Evolutionary conservation across 2,888 invertebrate species (phyloP).

Genomic region (Theretra japonica): DNA sequence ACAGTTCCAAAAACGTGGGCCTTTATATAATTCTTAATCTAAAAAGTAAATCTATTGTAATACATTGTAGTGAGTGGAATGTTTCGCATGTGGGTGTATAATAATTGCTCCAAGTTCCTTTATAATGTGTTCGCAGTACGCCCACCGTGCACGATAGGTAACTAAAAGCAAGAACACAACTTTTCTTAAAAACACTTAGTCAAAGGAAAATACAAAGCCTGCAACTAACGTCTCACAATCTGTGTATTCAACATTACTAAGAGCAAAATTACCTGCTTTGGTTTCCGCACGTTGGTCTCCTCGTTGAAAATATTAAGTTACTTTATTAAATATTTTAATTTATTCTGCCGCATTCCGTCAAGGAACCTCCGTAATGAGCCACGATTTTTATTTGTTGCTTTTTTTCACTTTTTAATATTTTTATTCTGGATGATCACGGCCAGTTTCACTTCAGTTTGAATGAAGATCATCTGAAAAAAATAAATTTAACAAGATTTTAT

Average conservation of each 20-base stretch:
- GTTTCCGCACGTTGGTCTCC: background rate
- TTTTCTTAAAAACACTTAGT: constrained; percentile 18
- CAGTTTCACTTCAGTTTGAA: background rate
- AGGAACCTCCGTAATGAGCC: constrained; percentile 4
- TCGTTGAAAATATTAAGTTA: constrained; percentile 2
- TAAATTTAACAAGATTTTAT: background rate
- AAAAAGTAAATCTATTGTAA: background rate
- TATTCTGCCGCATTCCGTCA: background rate
- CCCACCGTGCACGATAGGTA: constrained; percentile 7
- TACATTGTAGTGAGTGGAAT: background rate
- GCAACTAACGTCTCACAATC: constrained; percentile 18
- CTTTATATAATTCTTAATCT: background rate
- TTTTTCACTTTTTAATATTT: background rate
- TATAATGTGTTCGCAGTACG: background rate
- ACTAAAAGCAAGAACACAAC: constrained; percentile 14
- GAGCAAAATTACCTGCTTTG: constrained; percentile 21
- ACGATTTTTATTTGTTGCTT: constrained; percentile 1
- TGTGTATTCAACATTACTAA: constrained; percentile 12
- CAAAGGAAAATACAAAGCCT: constrained; percentile 22
- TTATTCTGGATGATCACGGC: background rate
- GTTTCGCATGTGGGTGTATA: background rate
- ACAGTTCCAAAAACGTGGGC: background rate
- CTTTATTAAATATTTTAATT: background rate
- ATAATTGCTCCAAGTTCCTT: constrained; percentile 8
- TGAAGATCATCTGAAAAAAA: background rate